Percentiles rank a stretch among this genome's conserved stretches.
phyloP scores from a whole-genome alignment of 2,797 vertebrate genomes.

The Brotula barbata region DNA sequence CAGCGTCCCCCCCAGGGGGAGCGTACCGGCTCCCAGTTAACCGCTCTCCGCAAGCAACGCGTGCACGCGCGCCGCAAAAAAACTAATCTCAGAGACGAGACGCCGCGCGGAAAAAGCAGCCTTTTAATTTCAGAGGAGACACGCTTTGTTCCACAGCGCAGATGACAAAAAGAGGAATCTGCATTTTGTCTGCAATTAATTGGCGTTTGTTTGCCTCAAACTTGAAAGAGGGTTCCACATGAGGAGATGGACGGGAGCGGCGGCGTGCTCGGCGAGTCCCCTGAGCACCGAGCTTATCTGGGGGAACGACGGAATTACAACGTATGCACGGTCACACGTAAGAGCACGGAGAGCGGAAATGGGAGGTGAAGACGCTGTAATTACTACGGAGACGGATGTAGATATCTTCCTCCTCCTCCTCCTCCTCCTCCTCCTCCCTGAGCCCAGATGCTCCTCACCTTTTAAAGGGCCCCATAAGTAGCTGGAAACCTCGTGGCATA shows the following conservation, averaged over 20 bases:
- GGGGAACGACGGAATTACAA: slow-evolving; percentile 23
- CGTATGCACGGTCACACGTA: slow-evolving; percentile 11
- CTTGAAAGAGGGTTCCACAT: slow-evolving; percentile 32
- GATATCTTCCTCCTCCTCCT: no score
- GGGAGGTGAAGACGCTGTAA: no score
- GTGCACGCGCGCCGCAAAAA: not conserved
- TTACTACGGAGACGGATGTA: no score
- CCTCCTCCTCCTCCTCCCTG: no score
- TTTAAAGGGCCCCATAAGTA: slow-evolving; percentile 51
- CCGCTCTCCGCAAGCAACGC: slow-evolving; percentile 8
- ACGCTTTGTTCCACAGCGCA: not conserved
- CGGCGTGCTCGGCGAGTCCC: slow-evolving; percentile 22
- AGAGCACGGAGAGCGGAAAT: no score
- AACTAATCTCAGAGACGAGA: not conserved
- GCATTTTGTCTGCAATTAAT: slow-evolving; percentile 17
- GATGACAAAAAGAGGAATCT: not conserved
- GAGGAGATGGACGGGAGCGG: slow-evolving; percentile 10
- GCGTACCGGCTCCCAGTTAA: not conserved
- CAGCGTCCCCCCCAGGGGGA: slow-evolving; percentile 29
- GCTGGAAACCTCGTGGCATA: slow-evolving; percentile 21
- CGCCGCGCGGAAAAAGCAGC: no score
- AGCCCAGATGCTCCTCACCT: slow-evolving; percentile 49
- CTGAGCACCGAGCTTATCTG: slow-evolving; percentile 38
- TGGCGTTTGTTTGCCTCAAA: slow-evolving; percentile 25
- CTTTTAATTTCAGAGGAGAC: no score